A percentile compares a stretch with the other conserved stretches of the same genome.
Evolutionary conservation across 2,888 invertebrate genomes (phyloP).

Genomic region (Drosophila mercatorum): DNA sequence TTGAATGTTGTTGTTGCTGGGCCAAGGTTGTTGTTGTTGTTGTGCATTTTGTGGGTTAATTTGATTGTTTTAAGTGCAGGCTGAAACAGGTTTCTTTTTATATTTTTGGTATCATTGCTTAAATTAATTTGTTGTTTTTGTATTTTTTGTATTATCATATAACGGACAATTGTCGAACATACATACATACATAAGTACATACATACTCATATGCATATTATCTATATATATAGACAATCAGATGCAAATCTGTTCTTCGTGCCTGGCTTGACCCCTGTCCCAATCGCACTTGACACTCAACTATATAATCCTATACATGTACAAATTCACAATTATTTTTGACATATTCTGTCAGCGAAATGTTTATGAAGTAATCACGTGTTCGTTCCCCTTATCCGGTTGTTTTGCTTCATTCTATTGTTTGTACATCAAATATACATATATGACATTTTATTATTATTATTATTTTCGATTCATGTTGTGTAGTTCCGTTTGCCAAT

Average conservation of each 20-base stretch:
- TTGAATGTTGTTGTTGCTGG: conserved; percentile 29
- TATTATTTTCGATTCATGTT: conserved; percentile 9
- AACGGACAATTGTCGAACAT: conserved; percentile 9
- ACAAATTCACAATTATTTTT: conserved; percentile 50
- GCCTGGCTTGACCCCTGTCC: conserved; percentile 12
- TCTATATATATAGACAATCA: not conserved
- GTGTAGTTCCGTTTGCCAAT: conserved; percentile 15
- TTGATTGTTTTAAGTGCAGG: conserved; percentile 45
- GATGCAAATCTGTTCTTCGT: not conserved
- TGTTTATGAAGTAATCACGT: conserved; percentile 50
- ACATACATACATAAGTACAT: not conserved
- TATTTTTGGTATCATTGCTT: conserved; percentile 18
- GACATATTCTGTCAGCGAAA: conserved; percentile 24
- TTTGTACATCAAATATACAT: not conserved
- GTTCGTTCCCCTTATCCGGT: conserved; percentile 13
- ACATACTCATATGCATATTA: not conserved
- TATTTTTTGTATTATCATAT: conserved; percentile 22
- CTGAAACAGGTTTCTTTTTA: conserved; percentile 63
- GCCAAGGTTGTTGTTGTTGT: conserved; percentile 56
- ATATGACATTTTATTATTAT: not conserved
- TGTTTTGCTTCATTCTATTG: conserved; percentile 17
- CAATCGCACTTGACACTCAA: not conserved
- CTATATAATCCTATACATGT: not conserved
- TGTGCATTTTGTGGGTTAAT: conserved; percentile 59
- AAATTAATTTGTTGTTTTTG: conserved; percentile 20